These are phyloP conservation scores for Sylvia borin DNA, from an alignment of 2,797 vertebrate genomes.

Conservation along the genomic window DNA sequence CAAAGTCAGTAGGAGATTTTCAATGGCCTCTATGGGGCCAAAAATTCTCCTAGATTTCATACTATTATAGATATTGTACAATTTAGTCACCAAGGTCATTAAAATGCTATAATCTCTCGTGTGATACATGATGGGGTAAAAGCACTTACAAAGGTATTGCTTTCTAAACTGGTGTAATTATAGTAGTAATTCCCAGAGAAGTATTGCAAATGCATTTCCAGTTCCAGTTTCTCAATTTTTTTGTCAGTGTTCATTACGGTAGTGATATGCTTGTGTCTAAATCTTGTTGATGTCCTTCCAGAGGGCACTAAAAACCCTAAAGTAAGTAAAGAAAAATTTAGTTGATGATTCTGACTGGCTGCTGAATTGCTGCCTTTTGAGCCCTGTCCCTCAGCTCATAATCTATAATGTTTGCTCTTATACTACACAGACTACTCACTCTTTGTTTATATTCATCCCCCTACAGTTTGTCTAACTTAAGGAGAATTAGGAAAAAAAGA, in stretches of 20 bases:
- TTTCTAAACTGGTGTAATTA: conserved; percentile 52
- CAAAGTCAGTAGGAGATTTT: not conserved
- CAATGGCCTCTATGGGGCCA: not conserved
- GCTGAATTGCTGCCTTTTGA: conserved; percentile 14
- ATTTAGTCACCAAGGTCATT: conserved; percentile 29
- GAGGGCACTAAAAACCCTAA: conserved; percentile 47
- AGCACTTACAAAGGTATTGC: conserved; percentile 53
- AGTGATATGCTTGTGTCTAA: conserved; percentile 42
- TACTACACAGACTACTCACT: not conserved
- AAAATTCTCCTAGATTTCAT: conserved; percentile 22
- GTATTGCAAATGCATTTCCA: conserved; percentile 37
- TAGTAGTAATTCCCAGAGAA: conserved; percentile 29
- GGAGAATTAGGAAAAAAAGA: not conserved
- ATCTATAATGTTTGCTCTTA: not conserved
- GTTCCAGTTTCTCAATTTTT: conserved; percentile 24
- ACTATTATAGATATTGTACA: not conserved
- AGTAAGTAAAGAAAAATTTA: conserved; percentile 45
- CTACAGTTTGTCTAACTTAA: not conserved
- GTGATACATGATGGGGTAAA: not conserved
- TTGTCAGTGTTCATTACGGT: conserved; percentile 28
- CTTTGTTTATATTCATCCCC: not conserved
- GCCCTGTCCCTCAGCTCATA: conserved; percentile 15
- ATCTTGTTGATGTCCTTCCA: conserved; percentile 61
- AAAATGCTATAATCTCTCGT: conserved; percentile 32
- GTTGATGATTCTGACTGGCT: conserved; percentile 25